These are phyloP conservation scores for Characodon lateralis DNA, from an alignment of 2,797 vertebrate genomes.

Conservation along the genomic window DNA sequence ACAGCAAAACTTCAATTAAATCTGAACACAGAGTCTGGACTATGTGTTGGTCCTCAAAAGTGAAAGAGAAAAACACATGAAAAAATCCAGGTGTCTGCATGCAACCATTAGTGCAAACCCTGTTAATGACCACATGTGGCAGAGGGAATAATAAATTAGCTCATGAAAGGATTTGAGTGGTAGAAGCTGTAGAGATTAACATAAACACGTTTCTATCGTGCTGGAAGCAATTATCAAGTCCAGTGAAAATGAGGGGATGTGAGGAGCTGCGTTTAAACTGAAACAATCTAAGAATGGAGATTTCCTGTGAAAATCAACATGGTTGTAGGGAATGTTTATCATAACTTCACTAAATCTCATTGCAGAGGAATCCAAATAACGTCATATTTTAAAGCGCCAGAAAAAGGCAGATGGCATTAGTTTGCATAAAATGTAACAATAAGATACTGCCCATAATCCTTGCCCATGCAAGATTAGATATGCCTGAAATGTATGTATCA, in stretches of 20 bases:
- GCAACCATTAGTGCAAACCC: slow-evolving; percentile 30
- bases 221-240: slow-evolving; percentile 25
- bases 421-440: slow-evolving; percentile 49
- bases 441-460: slow-evolving; percentile 12
- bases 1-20: slow-evolving; percentile 37
- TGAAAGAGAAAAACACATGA: slow-evolving; percentile 28
- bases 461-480: slow-evolving; percentile 29
- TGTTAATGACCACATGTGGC: slow-evolving; percentile 46
- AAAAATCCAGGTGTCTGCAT: slow-evolving; percentile 21
- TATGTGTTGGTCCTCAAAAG: slow-evolving; percentile 38
- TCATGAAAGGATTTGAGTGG: slow-evolving; percentile 17
- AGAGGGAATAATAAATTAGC: slow-evolving; percentile 55
- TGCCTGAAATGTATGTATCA: slow-evolving; percentile 30
- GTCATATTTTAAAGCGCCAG: slow-evolving; percentile 44
- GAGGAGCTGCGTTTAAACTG: slow-evolving; percentile 18
- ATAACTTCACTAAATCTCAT: slow-evolving; percentile 38
- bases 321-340: slow-evolving; percentile 14
- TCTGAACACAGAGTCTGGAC: slow-evolving; percentile 22
- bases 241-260: not conserved
- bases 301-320: slow-evolving; percentile 40
- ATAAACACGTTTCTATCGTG: slow-evolving; percentile 23
- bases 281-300: slow-evolving; percentile 31
- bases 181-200: slow-evolving; percentile 17
- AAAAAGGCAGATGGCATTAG: slow-evolving; percentile 7
- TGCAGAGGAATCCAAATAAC: slow-evolving; percentile 16